Evolutionary conservation across 2,113 vertebrate genomes (phyloP).

Genomic region (Copsychus sechellarum): DNA sequence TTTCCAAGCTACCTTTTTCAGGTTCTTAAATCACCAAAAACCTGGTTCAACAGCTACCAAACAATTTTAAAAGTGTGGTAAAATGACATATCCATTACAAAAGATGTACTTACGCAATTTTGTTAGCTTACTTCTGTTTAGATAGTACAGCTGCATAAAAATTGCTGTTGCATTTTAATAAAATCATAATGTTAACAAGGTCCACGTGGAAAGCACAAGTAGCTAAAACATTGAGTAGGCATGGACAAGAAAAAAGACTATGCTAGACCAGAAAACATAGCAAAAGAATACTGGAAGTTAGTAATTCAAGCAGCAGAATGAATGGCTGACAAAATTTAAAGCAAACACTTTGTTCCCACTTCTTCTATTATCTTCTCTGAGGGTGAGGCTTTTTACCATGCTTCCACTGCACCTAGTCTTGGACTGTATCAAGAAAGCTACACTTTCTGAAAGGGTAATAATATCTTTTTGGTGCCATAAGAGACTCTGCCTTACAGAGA

Average conservation of each 20-base stretch:
- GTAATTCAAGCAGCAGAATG: neutral
- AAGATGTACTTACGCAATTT: neutral
- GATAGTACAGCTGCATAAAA: neutral
- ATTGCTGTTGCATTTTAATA: neutral
- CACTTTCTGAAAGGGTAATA: neutral
- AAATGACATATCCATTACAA: neutral
- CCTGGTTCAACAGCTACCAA: neutral
- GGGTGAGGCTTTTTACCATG: neutral
- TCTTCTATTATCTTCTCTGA: neutral
- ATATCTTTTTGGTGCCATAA: fast-evolving
- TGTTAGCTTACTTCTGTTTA: neutral
- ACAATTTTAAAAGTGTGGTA: neutral
- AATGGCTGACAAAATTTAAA: neutral
- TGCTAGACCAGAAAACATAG: neutral
- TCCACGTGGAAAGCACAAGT: neutral
- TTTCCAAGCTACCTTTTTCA: neutral
- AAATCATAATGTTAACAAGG: neutral
- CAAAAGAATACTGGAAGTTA: neutral
- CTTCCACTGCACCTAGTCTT: neutral
- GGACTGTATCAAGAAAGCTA: neutral
- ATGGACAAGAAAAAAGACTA: neutral
- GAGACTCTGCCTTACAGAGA: neutral
- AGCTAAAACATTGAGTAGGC: neutral
- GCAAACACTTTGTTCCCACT: neutral
- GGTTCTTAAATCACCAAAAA: neutral